phyloP scores from a whole-genome alignment of 1,140 invertebrate species.

The Drosophila cardini region DNA sequence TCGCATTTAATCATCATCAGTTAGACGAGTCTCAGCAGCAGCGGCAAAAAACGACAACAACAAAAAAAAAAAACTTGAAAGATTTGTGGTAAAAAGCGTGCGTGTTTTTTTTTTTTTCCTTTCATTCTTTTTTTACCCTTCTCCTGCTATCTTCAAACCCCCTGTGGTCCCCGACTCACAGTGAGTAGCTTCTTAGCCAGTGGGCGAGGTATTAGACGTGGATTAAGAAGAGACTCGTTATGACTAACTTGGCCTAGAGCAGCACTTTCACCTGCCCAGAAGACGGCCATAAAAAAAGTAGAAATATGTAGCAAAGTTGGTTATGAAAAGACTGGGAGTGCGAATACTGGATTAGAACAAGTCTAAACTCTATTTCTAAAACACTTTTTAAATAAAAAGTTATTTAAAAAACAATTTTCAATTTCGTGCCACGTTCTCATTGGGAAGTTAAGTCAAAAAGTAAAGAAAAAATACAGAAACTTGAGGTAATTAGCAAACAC shows the following conservation, averaged over 20 bases:
- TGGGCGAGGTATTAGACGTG: slow-evolving; percentile 57
- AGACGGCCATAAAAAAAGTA: not conserved
- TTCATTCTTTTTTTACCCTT: slow-evolving; percentile 16
- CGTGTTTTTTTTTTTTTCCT: slow-evolving; percentile 53
- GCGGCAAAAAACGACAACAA: not conserved
- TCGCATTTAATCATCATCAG: slow-evolving; percentile 83
- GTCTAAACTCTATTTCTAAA: too few relatives aligned
- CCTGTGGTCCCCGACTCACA: slow-evolving; percentile 1
- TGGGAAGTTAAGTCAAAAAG: slow-evolving; percentile 4
- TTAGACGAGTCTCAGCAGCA: slow-evolving; percentile 70
- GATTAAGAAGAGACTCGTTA: slow-evolving; percentile 58
- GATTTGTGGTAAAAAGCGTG: slow-evolving; percentile 81
- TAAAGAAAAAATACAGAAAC: not conserved
- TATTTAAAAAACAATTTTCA: not conserved
- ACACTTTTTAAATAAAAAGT: too few relatives aligned
- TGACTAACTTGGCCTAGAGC: slow-evolving; percentile 28
- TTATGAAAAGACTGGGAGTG: too few relatives aligned
- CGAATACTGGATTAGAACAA: too few relatives aligned
- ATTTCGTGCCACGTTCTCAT: not conserved
- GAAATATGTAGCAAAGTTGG: too few relatives aligned
- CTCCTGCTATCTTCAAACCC: slow-evolving; percentile 2
- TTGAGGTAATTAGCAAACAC: slow-evolving; percentile 42
- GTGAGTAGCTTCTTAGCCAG: slow-evolving; percentile 37
- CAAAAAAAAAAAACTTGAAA: slow-evolving; percentile 64
- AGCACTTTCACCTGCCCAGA: slow-evolving; percentile 47